phyloP scores from a whole-genome alignment of 2,888 invertebrate genomes.

The Melanophora roralis region DNA sequence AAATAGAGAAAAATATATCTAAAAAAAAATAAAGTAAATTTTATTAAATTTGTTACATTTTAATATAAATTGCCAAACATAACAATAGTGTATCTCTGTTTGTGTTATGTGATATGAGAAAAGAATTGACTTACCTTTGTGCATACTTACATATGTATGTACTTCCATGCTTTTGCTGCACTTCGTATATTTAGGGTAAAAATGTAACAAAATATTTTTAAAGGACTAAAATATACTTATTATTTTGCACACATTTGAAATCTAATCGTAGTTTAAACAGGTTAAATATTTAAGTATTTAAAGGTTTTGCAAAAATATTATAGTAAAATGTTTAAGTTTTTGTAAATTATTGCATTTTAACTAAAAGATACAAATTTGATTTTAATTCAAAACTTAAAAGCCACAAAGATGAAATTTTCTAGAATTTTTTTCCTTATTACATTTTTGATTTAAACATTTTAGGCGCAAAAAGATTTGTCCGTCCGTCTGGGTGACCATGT shows the following conservation, averaged over 20 bases:
- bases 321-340: too few species aligned
- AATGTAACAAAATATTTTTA: not conserved
- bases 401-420: too few species aligned
- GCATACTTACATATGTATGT: not conserved
- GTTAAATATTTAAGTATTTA: too few species aligned
- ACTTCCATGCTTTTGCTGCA: not conserved
- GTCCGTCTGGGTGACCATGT: too few species aligned
- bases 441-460: too few species aligned
- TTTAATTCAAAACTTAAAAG: too few species aligned
- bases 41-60: constrained; percentile 47
- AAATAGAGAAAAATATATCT: not conserved
- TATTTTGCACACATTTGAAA: not conserved
- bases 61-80: constrained; percentile 53
- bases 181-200: constrained; percentile 8
- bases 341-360: too few species aligned
- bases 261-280: too few species aligned
- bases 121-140: constrained; percentile 3
- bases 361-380: too few species aligned
- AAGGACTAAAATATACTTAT: not conserved
- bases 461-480: too few species aligned
- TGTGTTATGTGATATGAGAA: not conserved
- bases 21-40: constrained; percentile 40
- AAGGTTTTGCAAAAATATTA: too few species aligned
- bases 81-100: constrained; percentile 18
- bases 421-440: too few species aligned